phyloP scores from a whole-genome alignment of 2,888 invertebrate species.

The Malthinus seriepunctatus region DNA sequence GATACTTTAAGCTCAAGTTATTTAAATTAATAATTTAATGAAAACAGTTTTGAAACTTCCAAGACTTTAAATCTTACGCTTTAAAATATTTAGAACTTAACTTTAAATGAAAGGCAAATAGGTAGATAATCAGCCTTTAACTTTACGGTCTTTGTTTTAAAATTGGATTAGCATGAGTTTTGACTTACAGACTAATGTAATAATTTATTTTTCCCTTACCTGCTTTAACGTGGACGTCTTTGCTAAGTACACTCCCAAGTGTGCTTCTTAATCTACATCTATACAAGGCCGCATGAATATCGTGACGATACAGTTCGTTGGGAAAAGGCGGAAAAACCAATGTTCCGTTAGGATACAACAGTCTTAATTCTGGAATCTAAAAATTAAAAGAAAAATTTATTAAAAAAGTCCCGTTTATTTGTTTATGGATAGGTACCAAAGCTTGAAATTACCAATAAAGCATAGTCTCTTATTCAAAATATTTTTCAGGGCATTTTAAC shows the following conservation, averaged over 20 bases:
- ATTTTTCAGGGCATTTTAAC: too few species aligned
- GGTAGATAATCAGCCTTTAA: background rate
- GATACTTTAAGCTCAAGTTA: too few species aligned
- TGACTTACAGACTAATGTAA: background rate
- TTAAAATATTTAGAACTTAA: background rate
- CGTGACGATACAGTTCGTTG: slow-evolving; percentile 77
- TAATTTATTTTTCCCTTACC: slow-evolving; percentile 69
- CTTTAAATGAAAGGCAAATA: background rate
- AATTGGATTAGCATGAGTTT: background rate
- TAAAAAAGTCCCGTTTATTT: slow-evolving; percentile 38
- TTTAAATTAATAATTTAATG: too few species aligned
- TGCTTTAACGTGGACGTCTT: slow-evolving; percentile 85
- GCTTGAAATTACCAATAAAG: too few species aligned
- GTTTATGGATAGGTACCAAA: too few species aligned
- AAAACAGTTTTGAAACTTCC: too few species aligned
- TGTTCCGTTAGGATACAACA: slow-evolving; percentile 80
- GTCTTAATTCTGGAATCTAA: slow-evolving; percentile 71
- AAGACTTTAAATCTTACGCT: background rate
- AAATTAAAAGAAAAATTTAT: slow-evolving; percentile 27
- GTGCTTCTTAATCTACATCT: slow-evolving; percentile 70
- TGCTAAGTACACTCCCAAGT: slow-evolving; percentile 78
- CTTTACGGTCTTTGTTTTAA: background rate
- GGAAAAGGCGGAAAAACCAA: slow-evolving; percentile 85
- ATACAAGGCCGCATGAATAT: slow-evolving; percentile 84
- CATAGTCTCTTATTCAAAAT: too few species aligned